A percentile compares a stretch with the other conserved stretches of the same genome.
Evolutionary conservation across 2,797 vertebrate genomes (phyloP).

Genomic region (Bradypus variegatus): DNA sequence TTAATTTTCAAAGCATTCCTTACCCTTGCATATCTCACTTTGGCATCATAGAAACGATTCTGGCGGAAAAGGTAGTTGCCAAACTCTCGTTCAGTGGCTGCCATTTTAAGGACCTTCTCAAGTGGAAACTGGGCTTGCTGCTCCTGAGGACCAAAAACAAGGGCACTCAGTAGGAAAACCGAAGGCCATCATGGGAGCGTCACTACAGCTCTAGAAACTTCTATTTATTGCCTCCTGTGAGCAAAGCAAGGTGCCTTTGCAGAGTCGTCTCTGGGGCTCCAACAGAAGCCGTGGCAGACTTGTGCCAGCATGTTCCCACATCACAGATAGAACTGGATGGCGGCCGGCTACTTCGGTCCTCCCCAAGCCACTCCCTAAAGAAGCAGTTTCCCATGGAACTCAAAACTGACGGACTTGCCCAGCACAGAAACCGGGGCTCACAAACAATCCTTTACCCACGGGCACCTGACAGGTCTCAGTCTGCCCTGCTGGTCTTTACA

Average conservation of each 20-base stretch:
- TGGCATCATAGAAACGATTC: slow-evolving; percentile 78
- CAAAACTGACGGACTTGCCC: neutral
- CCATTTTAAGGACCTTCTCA: slow-evolving; percentile 80
- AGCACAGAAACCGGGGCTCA: neutral
- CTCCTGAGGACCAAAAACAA: slow-evolving; percentile 73
- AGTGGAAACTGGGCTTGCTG: slow-evolving; percentile 78
- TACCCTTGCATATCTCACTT: slow-evolving; percentile 88
- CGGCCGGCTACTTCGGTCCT: neutral
- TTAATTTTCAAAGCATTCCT: neutral
- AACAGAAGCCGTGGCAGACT: neutral
- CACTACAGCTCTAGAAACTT: neutral
- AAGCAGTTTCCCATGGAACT: neutral
- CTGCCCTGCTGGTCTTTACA: neutral
- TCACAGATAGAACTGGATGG: neutral
- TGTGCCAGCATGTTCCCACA: too few species aligned
- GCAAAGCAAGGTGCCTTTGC: too few species aligned
- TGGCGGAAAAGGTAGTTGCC: slow-evolving; percentile 89
- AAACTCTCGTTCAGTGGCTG: slow-evolving; percentile 79
- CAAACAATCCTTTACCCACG: neutral
- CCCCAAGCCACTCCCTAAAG: neutral
- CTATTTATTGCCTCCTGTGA: accelerated
- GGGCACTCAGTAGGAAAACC: neutral
- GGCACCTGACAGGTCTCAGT: too few species aligned
- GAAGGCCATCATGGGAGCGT: accelerated
- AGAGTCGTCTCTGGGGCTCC: neutral